Evolutionary conservation across 2,797 vertebrate genomes (phyloP).

Genomic region (Phaenicophaeus curvirostris): DNA sequence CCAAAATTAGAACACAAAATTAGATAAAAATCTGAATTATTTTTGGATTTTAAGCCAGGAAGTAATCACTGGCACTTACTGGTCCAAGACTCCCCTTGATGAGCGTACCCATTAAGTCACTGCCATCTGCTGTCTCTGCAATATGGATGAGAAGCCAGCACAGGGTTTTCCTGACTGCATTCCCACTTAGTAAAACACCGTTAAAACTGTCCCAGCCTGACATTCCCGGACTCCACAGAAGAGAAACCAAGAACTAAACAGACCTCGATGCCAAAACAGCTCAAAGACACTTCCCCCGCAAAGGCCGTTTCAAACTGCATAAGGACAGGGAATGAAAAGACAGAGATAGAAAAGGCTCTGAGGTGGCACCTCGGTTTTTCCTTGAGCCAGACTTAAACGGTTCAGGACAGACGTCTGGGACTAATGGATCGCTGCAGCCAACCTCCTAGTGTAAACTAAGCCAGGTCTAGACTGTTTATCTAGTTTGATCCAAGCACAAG

Average conservation of each 20-base stretch:
- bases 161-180: not conserved
- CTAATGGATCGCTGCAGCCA: not conserved
- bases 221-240: not conserved
- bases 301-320: not conserved
- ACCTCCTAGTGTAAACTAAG: not conserved
- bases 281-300: not conserved
- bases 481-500: not conserved
- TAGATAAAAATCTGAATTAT: not conserved
- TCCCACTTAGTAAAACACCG: not conserved
- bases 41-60: not conserved
- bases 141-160: accelerated
- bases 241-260: not conserved
- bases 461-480: accelerated
- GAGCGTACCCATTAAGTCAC: not conserved
- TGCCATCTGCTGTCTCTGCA: conserved; percentile 3
- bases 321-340: not conserved
- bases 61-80: not conserved
- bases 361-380: not conserved
- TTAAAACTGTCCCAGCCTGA: not conserved
- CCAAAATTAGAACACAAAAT: not conserved
- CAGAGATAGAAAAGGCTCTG: not conserved
- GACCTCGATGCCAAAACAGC: not conserved
- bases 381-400: not conserved
- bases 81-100: not conserved
- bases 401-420: not conserved